Percentiles rank a stretch among this genome's conserved stretches.
Conservation (phyloP, 2,888 invertebrate genomes). For the Danaus chrysippus region DNA sequence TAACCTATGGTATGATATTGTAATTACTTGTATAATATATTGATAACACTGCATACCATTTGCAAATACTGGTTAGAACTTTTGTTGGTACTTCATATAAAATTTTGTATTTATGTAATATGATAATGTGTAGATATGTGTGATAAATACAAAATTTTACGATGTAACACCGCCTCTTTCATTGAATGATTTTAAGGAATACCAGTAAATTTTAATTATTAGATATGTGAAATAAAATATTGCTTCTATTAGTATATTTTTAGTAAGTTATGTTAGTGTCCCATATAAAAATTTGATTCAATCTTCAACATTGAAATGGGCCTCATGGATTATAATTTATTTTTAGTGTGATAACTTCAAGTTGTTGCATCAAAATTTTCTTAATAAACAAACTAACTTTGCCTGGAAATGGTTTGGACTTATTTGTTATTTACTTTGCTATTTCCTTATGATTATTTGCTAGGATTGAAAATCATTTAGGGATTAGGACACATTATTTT, state of each 20-base stretch:
- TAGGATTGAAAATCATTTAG: neutral
- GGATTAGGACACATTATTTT: no score
- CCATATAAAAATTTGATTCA: slow-evolving; percentile 65
- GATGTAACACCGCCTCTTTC: slow-evolving; percentile 70
- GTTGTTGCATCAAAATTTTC: slow-evolving; percentile 74
- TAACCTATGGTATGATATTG: slow-evolving; percentile 79
- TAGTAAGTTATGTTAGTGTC: slow-evolving; percentile 71
- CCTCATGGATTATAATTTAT: slow-evolving; percentile 73
- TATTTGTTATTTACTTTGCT: slow-evolving; percentile 33
- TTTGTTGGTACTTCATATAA: slow-evolving; percentile 75
- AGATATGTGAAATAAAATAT: slow-evolving; percentile 66
- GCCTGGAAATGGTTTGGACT: slow-evolving; percentile 62
- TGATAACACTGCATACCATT: slow-evolving; percentile 74
- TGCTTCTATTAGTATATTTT: slow-evolving; percentile 73
- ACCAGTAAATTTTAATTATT: slow-evolving; percentile 68
- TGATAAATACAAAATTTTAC: slow-evolving; percentile 80
- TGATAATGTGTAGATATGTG: slow-evolving; percentile 79
- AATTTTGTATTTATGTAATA: slow-evolving; percentile 80
- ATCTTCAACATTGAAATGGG: slow-evolving; percentile 60
- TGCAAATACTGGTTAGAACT: slow-evolving; percentile 77
- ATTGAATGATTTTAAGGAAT: slow-evolving; percentile 67
- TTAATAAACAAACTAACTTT: slow-evolving; percentile 77
- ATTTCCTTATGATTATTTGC: slow-evolving; percentile 13
- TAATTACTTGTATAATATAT: slow-evolving; percentile 80
- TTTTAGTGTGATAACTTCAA: slow-evolving; percentile 73